A percentile compares a stretch with the other conserved stretches of the same genome.
phyloP scores from a whole-genome alignment of 2,888 invertebrate genomes.

The Rhodophaea formosa region DNA sequence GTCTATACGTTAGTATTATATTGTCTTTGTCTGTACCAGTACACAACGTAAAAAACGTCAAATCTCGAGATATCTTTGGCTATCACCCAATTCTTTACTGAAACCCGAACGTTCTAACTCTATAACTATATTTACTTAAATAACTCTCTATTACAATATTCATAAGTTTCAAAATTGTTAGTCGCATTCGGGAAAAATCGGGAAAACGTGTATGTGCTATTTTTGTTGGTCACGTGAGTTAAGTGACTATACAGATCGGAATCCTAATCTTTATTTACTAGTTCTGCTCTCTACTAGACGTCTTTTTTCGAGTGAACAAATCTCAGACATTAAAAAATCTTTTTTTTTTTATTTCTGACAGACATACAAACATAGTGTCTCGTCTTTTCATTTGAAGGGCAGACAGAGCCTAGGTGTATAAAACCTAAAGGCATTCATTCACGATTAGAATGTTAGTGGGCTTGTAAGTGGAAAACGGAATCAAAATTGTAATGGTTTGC shows the following conservation, averaged over 20 bases:
- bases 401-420: no score
- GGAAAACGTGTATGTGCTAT: neutral
- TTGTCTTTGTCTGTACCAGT: no score
- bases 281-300: neutral
- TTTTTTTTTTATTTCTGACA: no score
- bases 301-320: no score
- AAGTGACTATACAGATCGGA: slow-evolving; percentile 20
- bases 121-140: neutral
- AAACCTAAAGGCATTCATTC: no score
- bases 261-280: slow-evolving; percentile 19
- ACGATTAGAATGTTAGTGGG: no score
- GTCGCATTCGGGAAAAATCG: neutral
- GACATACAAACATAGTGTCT: no score
- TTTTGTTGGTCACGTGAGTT: slow-evolving; percentile 21
- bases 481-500: no score
- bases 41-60: neutral
- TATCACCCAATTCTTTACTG: neutral
- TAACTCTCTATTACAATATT: neutral
- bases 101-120: neutral
- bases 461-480: no score
- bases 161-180: slow-evolving; percentile 2
- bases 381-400: no score
- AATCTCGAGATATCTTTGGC: slow-evolving; percentile 8
- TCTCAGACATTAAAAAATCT: no score
- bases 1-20: no score